Base-by-base conservation (phyloP, 2,113 vertebrate genomes). In the Ariopsis seemanni region DNA sequence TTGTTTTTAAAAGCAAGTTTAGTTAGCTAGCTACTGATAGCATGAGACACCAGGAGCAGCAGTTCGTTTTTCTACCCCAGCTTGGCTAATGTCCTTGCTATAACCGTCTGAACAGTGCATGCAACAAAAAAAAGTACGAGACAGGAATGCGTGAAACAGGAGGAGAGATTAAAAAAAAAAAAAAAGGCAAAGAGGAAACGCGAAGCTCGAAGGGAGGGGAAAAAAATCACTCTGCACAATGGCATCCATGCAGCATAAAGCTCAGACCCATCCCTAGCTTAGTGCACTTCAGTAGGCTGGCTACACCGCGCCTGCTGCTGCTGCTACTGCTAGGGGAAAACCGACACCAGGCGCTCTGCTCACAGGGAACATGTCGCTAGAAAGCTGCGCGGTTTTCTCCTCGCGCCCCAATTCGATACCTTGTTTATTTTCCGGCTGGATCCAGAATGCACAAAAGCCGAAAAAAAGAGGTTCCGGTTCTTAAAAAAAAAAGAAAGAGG, bases 11-110 rank as follows among this genome's bases (percentile, higher is more conserved):
- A 72, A 12, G 75, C 85, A 85, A 90, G 81, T 42, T 42, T 42
- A 42, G 87, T 87, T 18, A 87, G 88, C 85, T 89, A 89, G 89
- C 89, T 34, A 34, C 69, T 69, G 67, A 60, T 87, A 83, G 69
- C 85, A 74, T 85, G 22, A 14, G 34, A 69, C 58, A 78, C 18
- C 82, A 14, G 82, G 77, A 34, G 53, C 14, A 83, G 82, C 52
- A 30, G 89, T 57, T 72, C 79, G 65, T 58, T 57, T 80, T 52
- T 83, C 20, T 53, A 74, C 1, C 75, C 63, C 75, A 74, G 57
- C 22, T 85, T 20, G 62, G 89, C 85, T 89, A 89, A 89, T 87
- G 89, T 62, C 82, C 85, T 87, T 84, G 50, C 72, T 77, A n/a
- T 53, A 52, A 57, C 57, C 84, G 60, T 87, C 52, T 82, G 77